These are phyloP conservation scores for Anthonomus grandis DNA, from an alignment of 1,140 invertebrate species.

Conservation along the genomic window DNA sequence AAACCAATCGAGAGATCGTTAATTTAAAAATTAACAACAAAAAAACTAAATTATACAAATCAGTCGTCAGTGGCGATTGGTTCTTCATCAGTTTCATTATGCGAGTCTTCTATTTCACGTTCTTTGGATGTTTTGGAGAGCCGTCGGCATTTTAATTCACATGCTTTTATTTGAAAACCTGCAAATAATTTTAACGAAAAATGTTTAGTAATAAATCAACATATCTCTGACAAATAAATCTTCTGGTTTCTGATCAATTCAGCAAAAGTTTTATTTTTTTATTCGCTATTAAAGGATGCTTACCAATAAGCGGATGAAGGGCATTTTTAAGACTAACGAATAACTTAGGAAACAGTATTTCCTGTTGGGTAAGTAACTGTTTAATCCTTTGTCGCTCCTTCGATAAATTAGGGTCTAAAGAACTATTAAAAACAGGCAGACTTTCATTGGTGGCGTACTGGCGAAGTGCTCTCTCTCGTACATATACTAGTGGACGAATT, in stretches of 20 bases:
- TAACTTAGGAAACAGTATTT: slow-evolving; percentile 69
- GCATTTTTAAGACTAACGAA: slow-evolving; percentile 67
- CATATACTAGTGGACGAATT: slow-evolving; percentile 84
- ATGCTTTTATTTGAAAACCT: slow-evolving; percentile 52
- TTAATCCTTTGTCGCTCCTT: slow-evolving; percentile 67
- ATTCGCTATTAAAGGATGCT: no score
- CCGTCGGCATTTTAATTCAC: slow-evolving; percentile 44
- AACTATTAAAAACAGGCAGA: slow-evolving; percentile 63
- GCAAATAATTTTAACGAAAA: background rate
- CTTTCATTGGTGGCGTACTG: slow-evolving; percentile 67
- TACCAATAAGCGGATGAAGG: slow-evolving; percentile 64
- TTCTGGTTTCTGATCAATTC: no score
- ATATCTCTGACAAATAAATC: no score
- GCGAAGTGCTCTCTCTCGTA: slow-evolving; percentile 70
- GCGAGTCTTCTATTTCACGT: slow-evolving; percentile 25
- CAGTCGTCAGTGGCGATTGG: slow-evolving; percentile 34
- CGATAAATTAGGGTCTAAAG: slow-evolving; percentile 48
- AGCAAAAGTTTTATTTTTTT: no score
- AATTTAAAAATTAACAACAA: background rate
- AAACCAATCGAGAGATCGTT: no score
- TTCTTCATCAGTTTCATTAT: slow-evolving; percentile 43
- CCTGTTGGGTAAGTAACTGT: slow-evolving; percentile 70
- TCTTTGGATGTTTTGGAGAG: slow-evolving; percentile 29
- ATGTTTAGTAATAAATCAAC: no score
- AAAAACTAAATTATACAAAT: slow-evolving; percentile 1